Conservation (phyloP, 1,140 invertebrate genomes). For the Trypoxylus dichotomus region DNA sequence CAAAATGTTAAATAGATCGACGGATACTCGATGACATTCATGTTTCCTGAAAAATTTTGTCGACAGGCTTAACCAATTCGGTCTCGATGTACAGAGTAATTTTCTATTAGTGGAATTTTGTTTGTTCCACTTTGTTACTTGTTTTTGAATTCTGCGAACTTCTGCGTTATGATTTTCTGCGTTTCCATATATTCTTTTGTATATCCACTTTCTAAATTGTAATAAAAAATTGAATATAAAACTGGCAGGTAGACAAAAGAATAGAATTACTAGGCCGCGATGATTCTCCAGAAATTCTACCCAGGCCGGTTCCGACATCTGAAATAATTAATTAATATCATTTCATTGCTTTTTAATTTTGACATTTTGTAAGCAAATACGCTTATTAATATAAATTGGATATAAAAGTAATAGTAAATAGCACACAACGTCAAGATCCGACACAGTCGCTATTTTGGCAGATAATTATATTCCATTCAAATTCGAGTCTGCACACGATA, state of each 20-base stretch:
- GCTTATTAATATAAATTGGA: too few relatives aligned
- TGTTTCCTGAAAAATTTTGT: constrained; percentile 69
- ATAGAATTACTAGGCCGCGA: constrained; percentile 64
- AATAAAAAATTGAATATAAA: constrained; percentile 64
- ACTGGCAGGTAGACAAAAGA: constrained; percentile 68
- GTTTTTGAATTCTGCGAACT: constrained; percentile 62
- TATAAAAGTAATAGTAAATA: too few relatives aligned
- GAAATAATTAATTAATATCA: background rate
- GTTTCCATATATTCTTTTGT: constrained; percentile 54
- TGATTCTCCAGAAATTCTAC: constrained; percentile 64
- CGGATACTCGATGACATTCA: constrained; percentile 62
- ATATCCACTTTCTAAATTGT: constrained; percentile 53
- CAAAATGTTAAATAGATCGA: constrained; percentile 62
- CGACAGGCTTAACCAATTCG: constrained; percentile 70
- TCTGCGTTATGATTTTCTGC: constrained; percentile 57
- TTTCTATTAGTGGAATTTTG: constrained; percentile 56
- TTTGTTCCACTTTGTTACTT: constrained; percentile 63
- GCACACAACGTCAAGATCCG: too few relatives aligned
- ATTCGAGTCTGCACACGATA: too few relatives aligned
- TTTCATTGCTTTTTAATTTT: too few relatives aligned
- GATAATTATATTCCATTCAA: too few relatives aligned
- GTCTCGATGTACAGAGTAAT: constrained; percentile 65
- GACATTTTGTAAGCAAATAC: too few relatives aligned
- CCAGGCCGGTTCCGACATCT: constrained; percentile 47
- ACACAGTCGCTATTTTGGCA: too few relatives aligned